Evolutionary conservation across 37 sponge, comb jelly and placozoan genomes (phyloP).

Genomic region (Halisarca cf. caerulea): DNA sequence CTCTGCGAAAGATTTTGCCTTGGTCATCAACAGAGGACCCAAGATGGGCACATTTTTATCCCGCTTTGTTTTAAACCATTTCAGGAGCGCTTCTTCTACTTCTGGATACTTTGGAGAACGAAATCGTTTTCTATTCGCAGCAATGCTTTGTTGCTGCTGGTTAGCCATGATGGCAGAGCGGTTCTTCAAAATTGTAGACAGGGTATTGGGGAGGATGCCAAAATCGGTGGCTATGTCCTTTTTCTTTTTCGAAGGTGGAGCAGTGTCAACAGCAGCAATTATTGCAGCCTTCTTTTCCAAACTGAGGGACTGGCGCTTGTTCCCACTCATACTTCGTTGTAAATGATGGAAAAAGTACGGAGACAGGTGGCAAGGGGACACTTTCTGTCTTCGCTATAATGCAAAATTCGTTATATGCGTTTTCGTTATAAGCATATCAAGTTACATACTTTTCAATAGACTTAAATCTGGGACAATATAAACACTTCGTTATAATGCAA

Average conservation of each 20-base stretch:
- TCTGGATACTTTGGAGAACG: neutral
- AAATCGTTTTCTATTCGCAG: neutral
- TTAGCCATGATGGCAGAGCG: neutral
- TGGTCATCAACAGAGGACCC: neutral
- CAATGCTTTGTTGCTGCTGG: neutral
- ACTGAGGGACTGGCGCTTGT: neutral
- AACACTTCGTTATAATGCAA: too few species aligned
- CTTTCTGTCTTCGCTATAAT: too few species aligned
- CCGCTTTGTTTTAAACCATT: neutral
- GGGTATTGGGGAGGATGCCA: neutral
- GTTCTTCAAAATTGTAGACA: constrained; percentile 12
- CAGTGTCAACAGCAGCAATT: neutral
- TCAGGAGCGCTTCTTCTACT: neutral
- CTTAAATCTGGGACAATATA: too few species aligned
- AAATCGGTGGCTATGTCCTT: neutral
- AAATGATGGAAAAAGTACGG: too few species aligned
- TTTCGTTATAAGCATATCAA: too few species aligned
- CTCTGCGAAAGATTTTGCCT: neutral
- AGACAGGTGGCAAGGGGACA: too few species aligned
- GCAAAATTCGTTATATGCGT: too few species aligned
- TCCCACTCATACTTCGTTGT: neutral
- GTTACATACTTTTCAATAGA: too few species aligned
- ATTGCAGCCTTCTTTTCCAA: neutral
- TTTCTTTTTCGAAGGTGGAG: constrained; percentile 10
- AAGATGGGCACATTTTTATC: neutral